Conservation (phyloP, 1,140 invertebrate species). For the Subanguina moxae region DNA sequence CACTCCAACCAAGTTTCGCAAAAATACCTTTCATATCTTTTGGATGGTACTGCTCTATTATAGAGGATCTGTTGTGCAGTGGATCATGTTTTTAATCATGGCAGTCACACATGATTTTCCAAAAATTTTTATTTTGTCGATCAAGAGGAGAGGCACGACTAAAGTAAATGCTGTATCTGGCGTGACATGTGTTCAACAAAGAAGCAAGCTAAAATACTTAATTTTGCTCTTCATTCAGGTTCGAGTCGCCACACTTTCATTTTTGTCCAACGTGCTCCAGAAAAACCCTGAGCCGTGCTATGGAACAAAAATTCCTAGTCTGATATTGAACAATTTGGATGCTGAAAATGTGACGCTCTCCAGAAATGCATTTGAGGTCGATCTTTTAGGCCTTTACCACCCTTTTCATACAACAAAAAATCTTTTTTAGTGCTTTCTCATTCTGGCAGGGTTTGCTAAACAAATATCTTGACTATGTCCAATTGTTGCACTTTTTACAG, state of each 20-base stretch:
- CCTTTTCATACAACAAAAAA: too few species aligned
- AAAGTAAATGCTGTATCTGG: too few species aligned
- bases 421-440: constrained; percentile 21
- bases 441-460: constrained; percentile 3
- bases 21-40: background rate
- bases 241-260: constrained; percentile 22
- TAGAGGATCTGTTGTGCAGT: too few species aligned
- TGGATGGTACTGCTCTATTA: too few species aligned
- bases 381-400: too few species aligned
- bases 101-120: too few species aligned
- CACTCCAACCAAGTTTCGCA: background rate
- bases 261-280: constrained; percentile 11
- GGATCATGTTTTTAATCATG: too few species aligned
- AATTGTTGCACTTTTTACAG: background rate
- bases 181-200: too few species aligned
- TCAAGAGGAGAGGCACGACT: too few species aligned
- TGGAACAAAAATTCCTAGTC: constrained; percentile 20
- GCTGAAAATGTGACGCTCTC: constrained; percentile 15
- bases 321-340: constrained; percentile 24
- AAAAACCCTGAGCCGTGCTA: background rate
- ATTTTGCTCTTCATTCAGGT: constrained; percentile 23
- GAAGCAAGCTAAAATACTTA: too few species aligned
- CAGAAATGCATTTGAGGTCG: constrained; percentile 24
- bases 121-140: too few species aligned
- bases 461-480: background rate